These are phyloP conservation scores for Lemur catta DNA, from an alignment of 2,797 vertebrate genomes.

Conservation along the genomic window DNA sequence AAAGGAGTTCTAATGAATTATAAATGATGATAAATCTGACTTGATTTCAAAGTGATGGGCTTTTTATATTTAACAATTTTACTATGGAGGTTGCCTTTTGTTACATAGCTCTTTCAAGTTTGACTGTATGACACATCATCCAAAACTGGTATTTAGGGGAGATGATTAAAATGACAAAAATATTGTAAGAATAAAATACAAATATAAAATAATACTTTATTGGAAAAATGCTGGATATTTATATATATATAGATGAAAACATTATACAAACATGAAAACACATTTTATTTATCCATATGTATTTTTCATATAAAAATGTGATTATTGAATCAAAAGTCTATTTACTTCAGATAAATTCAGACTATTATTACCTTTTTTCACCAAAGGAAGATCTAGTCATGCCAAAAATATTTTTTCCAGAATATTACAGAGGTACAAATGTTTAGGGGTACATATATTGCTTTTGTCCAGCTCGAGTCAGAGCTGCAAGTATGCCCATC, in stretches of 20 bases:
- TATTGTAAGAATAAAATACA: neutral
- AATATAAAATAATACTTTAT: neutral
- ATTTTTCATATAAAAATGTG: neutral
- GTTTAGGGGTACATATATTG: too few species aligned
- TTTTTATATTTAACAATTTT: conserved; percentile 52
- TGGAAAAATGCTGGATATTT: neutral
- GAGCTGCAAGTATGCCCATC: too few species aligned
- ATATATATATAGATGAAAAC: neutral
- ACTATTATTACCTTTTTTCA: neutral
- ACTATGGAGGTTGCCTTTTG: conserved; percentile 30
- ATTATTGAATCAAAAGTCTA: neutral
- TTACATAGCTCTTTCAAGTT: conserved; percentile 10
- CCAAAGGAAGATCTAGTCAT: neutral
- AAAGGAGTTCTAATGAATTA: conserved; percentile 79
- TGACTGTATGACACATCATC: neutral
- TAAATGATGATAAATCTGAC: conserved; percentile 78
- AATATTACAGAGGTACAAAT: too few species aligned
- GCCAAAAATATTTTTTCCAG: neutral
- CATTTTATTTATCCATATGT: neutral
- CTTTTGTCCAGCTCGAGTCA: too few species aligned
- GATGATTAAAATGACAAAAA: neutral
- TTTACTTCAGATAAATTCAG: neutral
- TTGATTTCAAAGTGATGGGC: conserved; percentile 70
- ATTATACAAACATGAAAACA: neutral
- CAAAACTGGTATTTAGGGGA: neutral